Conservation (phyloP, 2,797 vertebrate genomes). For the Sphaeramia orbicularis region DNA sequence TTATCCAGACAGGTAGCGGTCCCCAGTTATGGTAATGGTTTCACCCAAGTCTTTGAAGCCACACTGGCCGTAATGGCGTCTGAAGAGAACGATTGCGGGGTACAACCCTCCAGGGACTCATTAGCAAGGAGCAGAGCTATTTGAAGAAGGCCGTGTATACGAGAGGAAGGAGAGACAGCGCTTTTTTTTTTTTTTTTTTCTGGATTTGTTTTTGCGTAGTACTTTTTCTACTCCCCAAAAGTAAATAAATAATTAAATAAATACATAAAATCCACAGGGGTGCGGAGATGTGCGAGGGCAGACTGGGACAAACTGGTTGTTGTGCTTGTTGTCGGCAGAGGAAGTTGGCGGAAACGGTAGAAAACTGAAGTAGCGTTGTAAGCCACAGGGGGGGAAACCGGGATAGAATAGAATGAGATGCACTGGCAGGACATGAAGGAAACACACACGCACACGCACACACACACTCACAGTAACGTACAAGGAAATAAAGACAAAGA, state of each 20-base stretch:
- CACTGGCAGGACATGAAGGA: constrained; percentile 52
- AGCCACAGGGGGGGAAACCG: constrained; percentile 51
- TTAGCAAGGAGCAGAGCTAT: constrained; percentile 71
- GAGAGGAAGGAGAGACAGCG: constrained; percentile 28
- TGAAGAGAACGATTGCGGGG: constrained; percentile 72
- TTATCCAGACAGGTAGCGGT: constrained; percentile 70
- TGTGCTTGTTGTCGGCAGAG: constrained; percentile 46
- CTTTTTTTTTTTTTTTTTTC: constrained; percentile 9
- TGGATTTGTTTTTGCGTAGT: constrained; percentile 21
- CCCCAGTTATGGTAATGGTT: constrained; percentile 65
- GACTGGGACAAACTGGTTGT: constrained; percentile 54
- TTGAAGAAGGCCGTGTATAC: constrained; percentile 62
- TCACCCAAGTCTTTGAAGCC: constrained; percentile 74
- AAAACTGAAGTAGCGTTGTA: constrained; percentile 54
- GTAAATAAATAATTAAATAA: constrained; percentile 9
- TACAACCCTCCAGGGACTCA: constrained; percentile 77
- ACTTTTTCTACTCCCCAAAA: constrained; percentile 34
- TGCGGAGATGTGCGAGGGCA: constrained; percentile 32
- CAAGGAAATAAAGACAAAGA: not conserved
- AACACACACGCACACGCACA: constrained; percentile 2
- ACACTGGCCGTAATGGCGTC: constrained; percentile 69
- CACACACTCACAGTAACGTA: not conserved
- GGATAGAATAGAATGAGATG: constrained; percentile 50
- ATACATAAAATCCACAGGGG: constrained; percentile 19
- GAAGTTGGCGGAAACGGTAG: constrained; percentile 39